Evolutionary conservation across 1,140 invertebrate species (phyloP), one percentile per base, ranked within the genome.

Genomic region (Drosophila cardini): DNA sequence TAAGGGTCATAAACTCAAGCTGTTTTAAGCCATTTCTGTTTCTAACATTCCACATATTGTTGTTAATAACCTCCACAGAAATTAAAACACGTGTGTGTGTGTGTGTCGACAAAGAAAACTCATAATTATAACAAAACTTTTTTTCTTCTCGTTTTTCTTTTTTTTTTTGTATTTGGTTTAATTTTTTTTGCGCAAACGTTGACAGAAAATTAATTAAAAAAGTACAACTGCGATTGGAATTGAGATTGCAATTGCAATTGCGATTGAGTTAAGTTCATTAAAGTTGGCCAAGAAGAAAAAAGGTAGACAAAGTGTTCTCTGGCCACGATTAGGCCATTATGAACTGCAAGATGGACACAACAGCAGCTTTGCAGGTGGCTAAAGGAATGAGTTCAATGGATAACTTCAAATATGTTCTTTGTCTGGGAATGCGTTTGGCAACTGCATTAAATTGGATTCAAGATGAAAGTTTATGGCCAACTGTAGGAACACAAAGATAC

Each of bases 141-240:
- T 21, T 16, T 18, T 53, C 36, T 52, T 52, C 48, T n/a, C n/a
- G n/a, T n/a, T n/a, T n/a, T n/a, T n/a, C n/a, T n/a, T n/a, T n/a
- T n/a, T n/a, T n/a, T n/a, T n/a, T n/a, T n/a, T n/a, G n/a, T n/a
- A n/a, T 26, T 26, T 26, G 21, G 21, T 13, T 43, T 43, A n/a
- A n/a, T n/a, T 13, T 43, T 15, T n/a, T 86, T 85, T 84, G 71
- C 63, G 83, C 83, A 15, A 87, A 71, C 83, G 83, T 79, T 83
- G 83, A 86, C 83, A 86, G 83, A 86, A 86, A 86, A 86, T 86
- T 86, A 86, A 86, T 86, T 86, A 78, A 87, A 86, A 86, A 83
- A 80, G 36, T 76, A 56, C 34, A 75, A 75, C 69, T 76, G 80
- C 18, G 21, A 26, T 26, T 26, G 21, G 21, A 26, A 26, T 26